Evolutionary conservation across 2,888 invertebrate species (phyloP).

Genomic region (Pyrochroa serraticornis): DNA sequence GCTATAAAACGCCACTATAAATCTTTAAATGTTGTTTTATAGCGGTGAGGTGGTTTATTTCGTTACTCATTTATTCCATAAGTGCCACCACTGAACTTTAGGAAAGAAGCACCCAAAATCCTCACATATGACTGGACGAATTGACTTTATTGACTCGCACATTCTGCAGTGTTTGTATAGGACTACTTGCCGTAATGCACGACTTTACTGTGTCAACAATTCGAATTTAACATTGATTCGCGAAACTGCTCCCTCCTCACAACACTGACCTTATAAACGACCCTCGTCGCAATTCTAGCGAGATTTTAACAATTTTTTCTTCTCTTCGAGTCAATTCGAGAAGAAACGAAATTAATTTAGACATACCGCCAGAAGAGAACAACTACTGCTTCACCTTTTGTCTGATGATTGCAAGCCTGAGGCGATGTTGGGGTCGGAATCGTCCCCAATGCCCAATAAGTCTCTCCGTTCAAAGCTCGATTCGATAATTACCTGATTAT

Average conservation of each 20-base stretch:
- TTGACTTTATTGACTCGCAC: slow-evolving; percentile 50
- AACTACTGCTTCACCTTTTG: background rate
- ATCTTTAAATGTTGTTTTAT: no score
- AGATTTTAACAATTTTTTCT: background rate
- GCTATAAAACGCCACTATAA: no score
- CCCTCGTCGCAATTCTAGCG: background rate
- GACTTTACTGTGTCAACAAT: slow-evolving; percentile 50
- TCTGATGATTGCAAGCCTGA: slow-evolving; percentile 1
- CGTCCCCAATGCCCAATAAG: slow-evolving; percentile 42
- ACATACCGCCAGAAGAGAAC: background rate
- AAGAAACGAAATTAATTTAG: background rate
- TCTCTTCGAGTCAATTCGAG: background rate
- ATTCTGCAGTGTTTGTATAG: slow-evolving; percentile 49
- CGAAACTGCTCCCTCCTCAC: slow-evolving; percentile 35
- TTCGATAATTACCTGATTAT: slow-evolving; percentile 57
- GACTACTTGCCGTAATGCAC: slow-evolving; percentile 53
- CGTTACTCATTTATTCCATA: no score
- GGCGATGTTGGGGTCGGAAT: slow-evolving; percentile 11
- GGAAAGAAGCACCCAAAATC: slow-evolving; percentile 7
- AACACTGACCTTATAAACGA: slow-evolving; percentile 19
- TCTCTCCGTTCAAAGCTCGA: slow-evolving; percentile 50
- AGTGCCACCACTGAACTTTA: no score
- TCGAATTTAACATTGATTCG: slow-evolving; percentile 49
- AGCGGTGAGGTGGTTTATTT: no score
- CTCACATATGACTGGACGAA: slow-evolving; percentile 31